Percentiles rank a stretch among this genome's conserved stretches.
These are phyloP conservation scores for Goniozus legneri DNA, from an alignment of 1,140 invertebrate species.

Conservation along the genomic window DNA sequence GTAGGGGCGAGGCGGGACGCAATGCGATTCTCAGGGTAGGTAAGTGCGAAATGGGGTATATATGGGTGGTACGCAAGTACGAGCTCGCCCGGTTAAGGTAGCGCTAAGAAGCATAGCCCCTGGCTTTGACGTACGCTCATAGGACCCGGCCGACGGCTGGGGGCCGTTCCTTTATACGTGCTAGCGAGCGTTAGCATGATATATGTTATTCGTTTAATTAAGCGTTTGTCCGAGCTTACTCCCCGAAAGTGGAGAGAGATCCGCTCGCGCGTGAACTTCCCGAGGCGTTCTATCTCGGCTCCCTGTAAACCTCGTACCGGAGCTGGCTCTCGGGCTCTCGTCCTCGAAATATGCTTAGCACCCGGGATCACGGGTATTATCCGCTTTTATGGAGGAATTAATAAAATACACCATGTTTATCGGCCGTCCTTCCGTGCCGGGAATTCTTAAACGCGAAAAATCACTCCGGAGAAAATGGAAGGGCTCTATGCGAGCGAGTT, in stretches of 20 bases:
- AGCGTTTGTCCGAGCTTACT: constrained; percentile 38
- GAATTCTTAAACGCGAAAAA: no score
- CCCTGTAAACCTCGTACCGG: no score
- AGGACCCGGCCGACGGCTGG: background rate
- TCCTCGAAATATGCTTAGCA: no score
- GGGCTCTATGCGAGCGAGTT: no score
- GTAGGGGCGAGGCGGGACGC: constrained; percentile 20
- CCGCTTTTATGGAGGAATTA: no score
- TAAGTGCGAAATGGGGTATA: constrained; percentile 1
- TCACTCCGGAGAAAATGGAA: no score
- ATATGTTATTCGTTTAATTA: constrained; percentile 52
- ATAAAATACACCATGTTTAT: no score
- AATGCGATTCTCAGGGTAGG: background rate
- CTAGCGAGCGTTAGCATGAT: constrained; percentile 36
- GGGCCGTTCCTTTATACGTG: constrained; percentile 4
- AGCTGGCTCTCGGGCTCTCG: no score
- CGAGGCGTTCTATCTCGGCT: no score
- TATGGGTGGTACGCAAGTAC: background rate
- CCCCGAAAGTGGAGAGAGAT: constrained; percentile 27
- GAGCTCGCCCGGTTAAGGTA: constrained; percentile 7
- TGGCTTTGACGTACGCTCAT: constrained; percentile 11
- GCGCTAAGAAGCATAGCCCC: constrained; percentile 13
- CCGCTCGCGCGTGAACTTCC: constrained; percentile 23
- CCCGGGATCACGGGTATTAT: no score
- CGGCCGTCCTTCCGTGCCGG: no score